Base-by-base conservation (phyloP, 2,797 vertebrate genomes). In the Hydrolagus colliei region DNA sequence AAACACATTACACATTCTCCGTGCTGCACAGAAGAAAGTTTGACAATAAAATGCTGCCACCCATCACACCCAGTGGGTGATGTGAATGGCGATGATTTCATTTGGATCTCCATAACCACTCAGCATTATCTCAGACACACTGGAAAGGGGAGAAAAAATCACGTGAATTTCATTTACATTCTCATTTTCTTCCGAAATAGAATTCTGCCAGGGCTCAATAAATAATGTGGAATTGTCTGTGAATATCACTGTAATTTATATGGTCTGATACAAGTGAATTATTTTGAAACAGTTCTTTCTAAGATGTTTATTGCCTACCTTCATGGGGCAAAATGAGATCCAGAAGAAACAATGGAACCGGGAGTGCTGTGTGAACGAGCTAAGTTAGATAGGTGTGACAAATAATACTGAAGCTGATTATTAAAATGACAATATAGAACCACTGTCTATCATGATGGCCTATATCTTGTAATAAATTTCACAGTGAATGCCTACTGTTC, bases 131-230 rank as follows among this genome's bases (percentile, higher is more conserved):
- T 67, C 13, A 82, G 11, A 68, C 63, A 35, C 59, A 4, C 9
- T 68, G 71, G 41, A 59, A 85, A 8, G 32, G 52, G 7, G 18
- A 85, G 62, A 86, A 61, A 72, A 86, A 75, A 61, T 73, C 13
- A 72, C 90, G 89, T 87, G 63, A 88, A 82, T 62, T 90, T 87
- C 87, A 89, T 91, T 92, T 91, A 90, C 87, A 90, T 89, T 89
- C 85, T 86, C 89, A 88, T 91, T 86, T 91, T 88, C 78, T 89
- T 86, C 90, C 85, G 90, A 90, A 90, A 88, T 89, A 86, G 89
- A 89, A 86, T 89, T 16, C 9, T 87, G 86, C 86, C 80, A 72
- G 86, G 5, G 61, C 87, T 0, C 1, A 85, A 78, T 86, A 87
- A 88, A 87, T 88, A 87, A 84, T 32, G 32, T 71, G 67, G 32